Percentiles rank a stretch among this genome's conserved stretches.
These are phyloP conservation scores for Eriosoma lanigerum DNA, from an alignment of 1,140 invertebrate species.

Conservation along the genomic window DNA sequence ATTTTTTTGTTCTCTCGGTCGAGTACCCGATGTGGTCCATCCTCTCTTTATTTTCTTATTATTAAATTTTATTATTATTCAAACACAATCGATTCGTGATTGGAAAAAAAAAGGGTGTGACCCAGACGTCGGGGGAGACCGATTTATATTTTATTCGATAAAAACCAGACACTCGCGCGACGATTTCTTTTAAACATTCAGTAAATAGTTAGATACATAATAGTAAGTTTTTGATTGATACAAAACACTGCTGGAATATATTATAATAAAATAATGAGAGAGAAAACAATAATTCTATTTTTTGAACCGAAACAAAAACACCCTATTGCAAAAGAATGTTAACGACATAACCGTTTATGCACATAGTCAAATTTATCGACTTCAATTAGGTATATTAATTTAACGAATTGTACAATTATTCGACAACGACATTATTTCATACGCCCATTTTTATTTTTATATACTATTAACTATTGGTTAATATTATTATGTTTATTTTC, in stretches of 20 bases:
- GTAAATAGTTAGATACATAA: slow-evolving; percentile 10
- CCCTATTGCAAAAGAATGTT: neutral
- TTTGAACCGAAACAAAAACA: neutral
- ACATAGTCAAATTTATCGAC: neutral
- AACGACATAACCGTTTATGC: neutral
- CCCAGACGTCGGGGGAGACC: slow-evolving; percentile 40
- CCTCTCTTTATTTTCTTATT: slow-evolving; percentile 51
- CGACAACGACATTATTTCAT: too few relatives aligned
- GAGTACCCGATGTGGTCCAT: slow-evolving; percentile 51
- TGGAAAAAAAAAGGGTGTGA: slow-evolving; percentile 51
- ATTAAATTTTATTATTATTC: slow-evolving; percentile 52
- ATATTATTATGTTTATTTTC: neutral
- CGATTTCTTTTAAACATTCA: slow-evolving; percentile 19
- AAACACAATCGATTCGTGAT: slow-evolving; percentile 52
- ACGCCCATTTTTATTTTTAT: too few relatives aligned
- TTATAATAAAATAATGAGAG: neutral
- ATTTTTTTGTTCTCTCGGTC: slow-evolving; percentile 47
- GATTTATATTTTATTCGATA: slow-evolving; percentile 49
- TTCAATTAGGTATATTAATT: neutral
- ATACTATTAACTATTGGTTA: too few relatives aligned
- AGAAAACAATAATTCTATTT: neutral
- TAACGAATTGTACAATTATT: neutral
- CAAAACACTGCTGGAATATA: neutral
- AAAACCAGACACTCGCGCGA: slow-evolving; percentile 25
- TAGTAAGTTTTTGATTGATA: neutral